These are phyloP conservation scores for Macaca mulatta DNA, from an alignment of 2,113 vertebrate species.

Conservation along the genomic window DNA sequence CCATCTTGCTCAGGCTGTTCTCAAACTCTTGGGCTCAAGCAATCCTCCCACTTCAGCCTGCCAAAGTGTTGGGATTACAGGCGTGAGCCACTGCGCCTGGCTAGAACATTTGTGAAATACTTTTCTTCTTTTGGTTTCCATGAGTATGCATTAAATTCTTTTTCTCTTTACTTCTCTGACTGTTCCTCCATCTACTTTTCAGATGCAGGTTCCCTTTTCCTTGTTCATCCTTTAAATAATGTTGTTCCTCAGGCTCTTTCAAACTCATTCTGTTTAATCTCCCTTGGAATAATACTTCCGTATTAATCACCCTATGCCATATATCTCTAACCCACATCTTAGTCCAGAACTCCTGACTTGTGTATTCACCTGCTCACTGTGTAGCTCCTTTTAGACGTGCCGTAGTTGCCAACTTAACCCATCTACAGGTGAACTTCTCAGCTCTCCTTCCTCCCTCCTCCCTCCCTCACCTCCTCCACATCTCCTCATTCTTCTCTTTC, in stretches of 20 bases:
- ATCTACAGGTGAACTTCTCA: background rate
- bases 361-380: background rate
- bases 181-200: background rate
- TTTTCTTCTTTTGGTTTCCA: background rate
- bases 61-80: too few species aligned
- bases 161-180: background rate
- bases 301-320: background rate
- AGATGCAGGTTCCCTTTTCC: background rate
- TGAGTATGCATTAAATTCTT: rapidly evolving
- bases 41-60: too few species aligned
- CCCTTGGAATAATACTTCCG: background rate
- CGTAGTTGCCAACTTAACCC: rapidly evolving
- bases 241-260: background rate
- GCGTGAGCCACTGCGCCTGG: too few species aligned
- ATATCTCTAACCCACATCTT: background rate
- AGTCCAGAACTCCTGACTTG: background rate
- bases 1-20: too few species aligned
- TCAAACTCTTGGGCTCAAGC: too few species aligned
- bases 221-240: background rate
- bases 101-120: background rate
- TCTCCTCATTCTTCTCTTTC: background rate
- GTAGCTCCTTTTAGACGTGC: background rate
- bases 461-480: too few species aligned
- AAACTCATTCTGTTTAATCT: background rate
- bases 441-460: too few species aligned